These are phyloP conservation scores for Intellagama lesueurii DNA, from an alignment of 2,797 vertebrate species.

Conservation along the genomic window DNA sequence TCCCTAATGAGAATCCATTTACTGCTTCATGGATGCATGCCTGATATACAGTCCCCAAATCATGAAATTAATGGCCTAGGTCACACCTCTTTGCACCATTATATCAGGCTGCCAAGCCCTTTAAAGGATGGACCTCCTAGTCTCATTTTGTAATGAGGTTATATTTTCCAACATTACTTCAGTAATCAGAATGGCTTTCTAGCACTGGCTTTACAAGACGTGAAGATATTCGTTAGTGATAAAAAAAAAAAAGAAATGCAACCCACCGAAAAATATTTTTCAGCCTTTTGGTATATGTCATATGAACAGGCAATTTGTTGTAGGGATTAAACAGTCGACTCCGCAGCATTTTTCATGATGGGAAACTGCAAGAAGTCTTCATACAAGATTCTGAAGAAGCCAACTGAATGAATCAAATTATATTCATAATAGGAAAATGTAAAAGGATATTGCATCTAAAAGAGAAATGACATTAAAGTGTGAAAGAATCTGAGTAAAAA, in stretches of 20 bases:
- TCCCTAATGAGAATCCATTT: constrained; percentile 11
- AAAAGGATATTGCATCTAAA: constrained; percentile 23
- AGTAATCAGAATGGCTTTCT: not conserved
- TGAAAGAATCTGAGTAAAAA: constrained; percentile 32
- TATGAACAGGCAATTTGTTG: not conserved
- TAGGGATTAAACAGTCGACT: not conserved
- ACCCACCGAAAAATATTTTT: not conserved
- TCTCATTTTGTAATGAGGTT: constrained; percentile 6
- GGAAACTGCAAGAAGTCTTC: not conserved
- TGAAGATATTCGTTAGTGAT: not conserved
- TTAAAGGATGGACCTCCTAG: not conserved
- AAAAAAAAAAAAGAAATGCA: not conserved
- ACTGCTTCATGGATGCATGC: not conserved
- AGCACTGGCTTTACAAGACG: not conserved
- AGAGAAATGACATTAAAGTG: constrained; percentile 35
- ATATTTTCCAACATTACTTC: constrained; percentile 18
- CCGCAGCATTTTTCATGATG: not conserved
- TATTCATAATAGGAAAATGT: constrained; percentile 1
- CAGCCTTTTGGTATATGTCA: not conserved
- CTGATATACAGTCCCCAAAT: not conserved
- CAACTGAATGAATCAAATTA: not conserved
- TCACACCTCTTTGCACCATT: constrained; percentile 9
- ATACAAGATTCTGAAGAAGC: not conserved
- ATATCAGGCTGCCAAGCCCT: not conserved
- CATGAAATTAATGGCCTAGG: constrained; percentile 7